Evolutionary conservation across 2,888 invertebrate genomes (phyloP).

Genomic region (Tuta absoluta): DNA sequence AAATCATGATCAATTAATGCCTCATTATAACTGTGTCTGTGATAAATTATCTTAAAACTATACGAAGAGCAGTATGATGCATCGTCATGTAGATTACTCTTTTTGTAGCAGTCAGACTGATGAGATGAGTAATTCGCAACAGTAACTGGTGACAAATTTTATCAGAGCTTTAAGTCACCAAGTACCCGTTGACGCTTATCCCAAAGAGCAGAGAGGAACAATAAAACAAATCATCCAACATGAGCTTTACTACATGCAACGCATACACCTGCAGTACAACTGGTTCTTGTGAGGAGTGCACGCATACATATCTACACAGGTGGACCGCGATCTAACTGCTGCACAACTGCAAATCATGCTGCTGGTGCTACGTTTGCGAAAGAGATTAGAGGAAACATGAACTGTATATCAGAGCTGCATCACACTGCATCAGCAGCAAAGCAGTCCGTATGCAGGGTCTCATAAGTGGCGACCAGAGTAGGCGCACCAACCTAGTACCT

Average conservation of each 20-base stretch:
- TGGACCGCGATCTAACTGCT: conserved; percentile 1
- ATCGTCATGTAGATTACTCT: neutral
- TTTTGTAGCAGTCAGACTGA: neutral
- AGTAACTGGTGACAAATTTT: neutral
- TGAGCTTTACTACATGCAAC: neutral
- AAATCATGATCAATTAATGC: neutral
- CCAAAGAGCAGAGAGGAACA: neutral
- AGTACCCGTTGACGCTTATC: neutral
- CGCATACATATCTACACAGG: neutral
- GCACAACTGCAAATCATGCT: neutral
- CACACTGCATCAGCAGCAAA: neutral
- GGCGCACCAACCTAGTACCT: neutral
- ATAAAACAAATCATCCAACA: conserved; percentile 2
- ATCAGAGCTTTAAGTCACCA: neutral
- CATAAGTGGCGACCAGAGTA: neutral
- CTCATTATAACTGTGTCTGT: conserved; percentile 13
- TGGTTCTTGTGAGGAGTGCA: conserved; percentile 7
- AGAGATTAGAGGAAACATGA: neutral
- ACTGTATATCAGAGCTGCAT: neutral
- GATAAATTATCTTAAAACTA: neutral
- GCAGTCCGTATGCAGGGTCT: neutral
- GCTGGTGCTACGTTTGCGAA: neutral
- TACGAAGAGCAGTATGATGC: neutral
- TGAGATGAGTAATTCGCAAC: neutral
- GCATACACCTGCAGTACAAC: conserved; percentile 17